Base-by-base conservation (phyloP, 2,797 vertebrate genomes). In the Lates japonicus region DNA sequence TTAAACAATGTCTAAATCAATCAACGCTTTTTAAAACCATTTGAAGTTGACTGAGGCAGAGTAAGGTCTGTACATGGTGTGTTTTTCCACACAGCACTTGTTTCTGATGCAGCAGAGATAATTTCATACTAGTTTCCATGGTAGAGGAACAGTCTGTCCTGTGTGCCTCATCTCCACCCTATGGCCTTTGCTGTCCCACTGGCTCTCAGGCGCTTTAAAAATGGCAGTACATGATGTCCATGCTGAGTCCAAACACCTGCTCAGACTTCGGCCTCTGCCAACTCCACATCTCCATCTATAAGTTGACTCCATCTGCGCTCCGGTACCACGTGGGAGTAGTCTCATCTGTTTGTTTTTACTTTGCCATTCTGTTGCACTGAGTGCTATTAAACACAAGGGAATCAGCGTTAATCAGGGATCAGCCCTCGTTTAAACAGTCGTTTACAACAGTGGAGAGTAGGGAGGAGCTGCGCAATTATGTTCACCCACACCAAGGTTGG, bases 261-360 rank as follows among this genome's bases (percentile, higher is more conserved):
- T 92, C 89, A 74, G 79, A 74, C 78, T 84, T 8, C 59, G 5
- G 72, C 74, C 75, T 61, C 79, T 89, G 87, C 90, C 92, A 92
- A 80, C 62, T 85, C 81, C 87, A 88, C 91, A 91, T 90, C 91
- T 86, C 90, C 70, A 33, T 90, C 85, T 87, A 88, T 89, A 90
- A 90, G 89, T 90, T 91, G 68, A 77, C 89, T 92, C 94, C 92
- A 94, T 94, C 93, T 93, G 93, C 13, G 78, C 88, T 70, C 76
- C 10, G 44, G 60, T 29, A 39, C 89, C 90, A 88, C 75, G 87
- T 91, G 93, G 93, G 91, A 89, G 86, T 85, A 76, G 90, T 69
- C 89, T 94, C 93, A 90, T 94, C 93, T 93, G 93, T 93, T 93
- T 94, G 92, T 91, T 93, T 92, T 87, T 77, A 86, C 83, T 83